A percentile compares a stretch with the other conserved stretches of the same genome.
Conservation (phyloP, 2,888 invertebrate species). For the Sesamia inferens region DNA sequence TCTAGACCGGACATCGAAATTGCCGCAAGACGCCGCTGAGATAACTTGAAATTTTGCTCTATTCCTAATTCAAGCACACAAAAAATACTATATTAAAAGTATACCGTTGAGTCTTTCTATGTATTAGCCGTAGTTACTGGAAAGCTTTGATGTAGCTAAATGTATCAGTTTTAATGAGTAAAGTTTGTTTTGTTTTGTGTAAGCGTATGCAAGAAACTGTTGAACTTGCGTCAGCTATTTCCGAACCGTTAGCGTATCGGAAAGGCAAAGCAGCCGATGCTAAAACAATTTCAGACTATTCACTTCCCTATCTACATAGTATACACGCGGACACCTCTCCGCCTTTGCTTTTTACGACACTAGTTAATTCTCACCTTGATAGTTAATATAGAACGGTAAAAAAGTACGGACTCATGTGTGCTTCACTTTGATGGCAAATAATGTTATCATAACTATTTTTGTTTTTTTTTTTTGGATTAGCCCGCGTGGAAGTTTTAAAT, state of each 20-base stretch:
- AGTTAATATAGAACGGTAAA: background rate
- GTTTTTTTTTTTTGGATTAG: background rate
- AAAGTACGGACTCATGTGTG: slow-evolving; percentile 7
- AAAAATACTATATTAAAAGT: no score
- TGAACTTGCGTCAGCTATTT: slow-evolving; percentile 45
- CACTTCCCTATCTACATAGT: slow-evolving; percentile 42
- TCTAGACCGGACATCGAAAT: slow-evolving; percentile 22
- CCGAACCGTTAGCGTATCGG: slow-evolving; percentile 37
- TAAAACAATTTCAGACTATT: slow-evolving; percentile 48
- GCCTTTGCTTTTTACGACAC: slow-evolving; percentile 22
- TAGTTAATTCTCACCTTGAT: background rate
- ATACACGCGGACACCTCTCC: slow-evolving; percentile 15
- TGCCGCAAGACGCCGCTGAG: slow-evolving; percentile 5
- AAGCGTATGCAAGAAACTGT: slow-evolving; percentile 52
- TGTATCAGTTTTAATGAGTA: slow-evolving; percentile 55
- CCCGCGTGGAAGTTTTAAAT: background rate
- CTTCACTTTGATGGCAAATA: slow-evolving; percentile 1
- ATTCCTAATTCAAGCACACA: slow-evolving; percentile 29
- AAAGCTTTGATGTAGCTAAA: slow-evolving; percentile 41
- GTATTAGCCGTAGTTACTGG: slow-evolving; percentile 8
- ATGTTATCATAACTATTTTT: background rate
- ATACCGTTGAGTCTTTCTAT: no score
- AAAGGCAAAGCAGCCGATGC: slow-evolving; percentile 45
- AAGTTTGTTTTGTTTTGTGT: slow-evolving; percentile 52
- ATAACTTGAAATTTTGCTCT: slow-evolving; percentile 18